Evolutionary conservation across 2,797 vertebrate genomes (phyloP).

Genomic region (Valencia hispanica): DNA sequence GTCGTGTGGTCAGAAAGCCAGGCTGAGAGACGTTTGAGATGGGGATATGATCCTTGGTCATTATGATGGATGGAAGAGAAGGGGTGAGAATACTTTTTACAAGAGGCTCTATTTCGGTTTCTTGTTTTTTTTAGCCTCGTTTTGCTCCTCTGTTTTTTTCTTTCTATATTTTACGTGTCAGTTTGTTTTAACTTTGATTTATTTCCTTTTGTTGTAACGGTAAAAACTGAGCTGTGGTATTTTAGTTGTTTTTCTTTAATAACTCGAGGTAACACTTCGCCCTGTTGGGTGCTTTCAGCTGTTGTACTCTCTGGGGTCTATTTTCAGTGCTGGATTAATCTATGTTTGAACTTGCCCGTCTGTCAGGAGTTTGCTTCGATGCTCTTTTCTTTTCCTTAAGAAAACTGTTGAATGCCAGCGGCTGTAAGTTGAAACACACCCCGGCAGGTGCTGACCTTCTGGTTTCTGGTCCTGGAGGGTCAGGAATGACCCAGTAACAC

Average conservation of each 20-base stretch:
- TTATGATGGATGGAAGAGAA: background rate
- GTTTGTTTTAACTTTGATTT: background rate
- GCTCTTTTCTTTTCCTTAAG: background rate
- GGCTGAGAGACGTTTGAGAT: background rate
- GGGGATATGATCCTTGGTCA: background rate
- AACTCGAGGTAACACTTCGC: background rate
- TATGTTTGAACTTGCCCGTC: constrained; percentile 2
- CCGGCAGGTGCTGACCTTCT: constrained; percentile 4
- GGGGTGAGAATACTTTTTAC: background rate
- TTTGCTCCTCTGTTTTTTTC: background rate
- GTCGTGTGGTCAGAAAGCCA: no score
- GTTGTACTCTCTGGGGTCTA: background rate
- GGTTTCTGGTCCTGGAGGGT: constrained; percentile 13
- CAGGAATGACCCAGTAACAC: constrained; percentile 23
- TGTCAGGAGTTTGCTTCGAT: background rate
- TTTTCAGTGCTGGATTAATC: constrained; percentile 22
- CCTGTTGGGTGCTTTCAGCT: background rate
- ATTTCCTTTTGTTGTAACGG: background rate
- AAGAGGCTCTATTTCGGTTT: background rate
- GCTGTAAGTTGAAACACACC: constrained; percentile 2
- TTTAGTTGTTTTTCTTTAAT: background rate
- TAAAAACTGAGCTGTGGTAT: background rate
- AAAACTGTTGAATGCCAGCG: background rate
- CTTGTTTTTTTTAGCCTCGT: background rate
- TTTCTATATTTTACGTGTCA: background rate